These are phyloP conservation scores for Elachura formosa DNA, from an alignment of 2,113 vertebrate genomes.

Conservation along the genomic window DNA sequence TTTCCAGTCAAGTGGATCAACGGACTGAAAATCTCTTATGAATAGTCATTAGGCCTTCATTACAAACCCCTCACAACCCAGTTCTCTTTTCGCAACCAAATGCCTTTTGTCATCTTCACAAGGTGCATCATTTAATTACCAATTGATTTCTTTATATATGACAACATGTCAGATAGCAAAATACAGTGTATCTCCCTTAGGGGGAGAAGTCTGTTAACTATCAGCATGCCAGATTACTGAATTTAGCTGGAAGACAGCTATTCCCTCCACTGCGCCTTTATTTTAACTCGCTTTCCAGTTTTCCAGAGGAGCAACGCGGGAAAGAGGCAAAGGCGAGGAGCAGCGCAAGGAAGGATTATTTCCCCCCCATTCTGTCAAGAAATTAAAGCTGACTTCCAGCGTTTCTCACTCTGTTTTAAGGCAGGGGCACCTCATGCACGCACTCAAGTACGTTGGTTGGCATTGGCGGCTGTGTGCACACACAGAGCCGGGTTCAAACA, in stretches of 20 bases:
- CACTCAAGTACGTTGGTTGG: constrained; percentile 30
- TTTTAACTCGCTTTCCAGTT: constrained; percentile 41
- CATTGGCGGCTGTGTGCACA: constrained; percentile 11
- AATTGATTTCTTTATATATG: constrained; percentile 99
- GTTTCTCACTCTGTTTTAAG: constrained; percentile 32
- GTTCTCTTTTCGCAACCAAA: constrained; percentile 93
- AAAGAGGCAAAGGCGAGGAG: not conserved
- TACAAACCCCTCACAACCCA: constrained; percentile 92
- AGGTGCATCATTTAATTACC: constrained; percentile 99
- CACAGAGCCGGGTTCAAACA: constrained; percentile 42
- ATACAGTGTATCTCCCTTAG: constrained; percentile 85
- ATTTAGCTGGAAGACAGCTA: constrained; percentile 66
- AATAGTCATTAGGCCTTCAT: constrained; percentile 99
- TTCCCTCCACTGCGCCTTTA: constrained; percentile 48
- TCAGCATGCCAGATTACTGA: constrained; percentile 77
- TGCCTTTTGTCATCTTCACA: constrained; percentile 98
- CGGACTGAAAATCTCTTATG: constrained; percentile 98
- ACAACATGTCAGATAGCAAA: constrained; percentile 98
- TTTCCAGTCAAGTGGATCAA: constrained; percentile 99
- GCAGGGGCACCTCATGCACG: not conserved
- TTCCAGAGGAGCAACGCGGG: not conserved
- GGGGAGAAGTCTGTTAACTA: constrained; percentile 83
- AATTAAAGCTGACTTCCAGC: constrained; percentile 9
- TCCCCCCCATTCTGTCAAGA: not conserved
- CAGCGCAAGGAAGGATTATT: not conserved